Conservation (phyloP, 2,888 invertebrate genomes). For the Lumbricus terrestris region DNA sequence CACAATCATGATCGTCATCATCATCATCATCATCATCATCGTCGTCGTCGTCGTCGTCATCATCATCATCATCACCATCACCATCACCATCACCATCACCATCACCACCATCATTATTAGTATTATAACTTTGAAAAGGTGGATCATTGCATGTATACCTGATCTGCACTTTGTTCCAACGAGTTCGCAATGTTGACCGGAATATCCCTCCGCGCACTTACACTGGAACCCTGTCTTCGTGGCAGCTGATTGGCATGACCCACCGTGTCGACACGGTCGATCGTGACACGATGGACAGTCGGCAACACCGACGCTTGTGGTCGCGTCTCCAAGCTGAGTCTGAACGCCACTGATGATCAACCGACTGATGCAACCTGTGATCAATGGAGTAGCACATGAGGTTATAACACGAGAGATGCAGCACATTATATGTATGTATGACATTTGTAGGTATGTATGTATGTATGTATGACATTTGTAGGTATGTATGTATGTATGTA, state of each 20-base stretch:
- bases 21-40: too few relatives aligned
- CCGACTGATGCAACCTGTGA: slow-evolving; percentile 76
- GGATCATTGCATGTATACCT: slow-evolving; percentile 56
- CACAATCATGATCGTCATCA: too few relatives aligned
- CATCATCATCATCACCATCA: too few relatives aligned
- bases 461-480: too few relatives aligned
- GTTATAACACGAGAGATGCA: neutral
- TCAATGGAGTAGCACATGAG: neutral
- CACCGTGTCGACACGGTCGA: slow-evolving; percentile 74
- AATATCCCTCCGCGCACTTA: slow-evolving; percentile 60
- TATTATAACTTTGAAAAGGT: neutral
- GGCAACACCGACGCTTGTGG: slow-evolving; percentile 70
- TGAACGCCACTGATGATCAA: slow-evolving; percentile 71
- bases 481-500: too few relatives aligned
- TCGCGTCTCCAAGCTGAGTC: slow-evolving; percentile 69
- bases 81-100: too few relatives aligned
- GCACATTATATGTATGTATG: too few relatives aligned
- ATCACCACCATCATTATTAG: neutral
- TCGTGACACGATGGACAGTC: slow-evolving; percentile 65
- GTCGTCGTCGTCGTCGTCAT: too few relatives aligned
- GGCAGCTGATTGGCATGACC: slow-evolving; percentile 81
- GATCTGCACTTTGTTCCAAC: slow-evolving; percentile 80
- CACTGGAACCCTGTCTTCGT: slow-evolving; percentile 79
- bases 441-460: too few relatives aligned
- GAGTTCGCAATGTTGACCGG: slow-evolving; percentile 64